Evolutionary conservation across 2,888 invertebrate genomes (phyloP).

Genomic region (Pollenia amentaria): DNA sequence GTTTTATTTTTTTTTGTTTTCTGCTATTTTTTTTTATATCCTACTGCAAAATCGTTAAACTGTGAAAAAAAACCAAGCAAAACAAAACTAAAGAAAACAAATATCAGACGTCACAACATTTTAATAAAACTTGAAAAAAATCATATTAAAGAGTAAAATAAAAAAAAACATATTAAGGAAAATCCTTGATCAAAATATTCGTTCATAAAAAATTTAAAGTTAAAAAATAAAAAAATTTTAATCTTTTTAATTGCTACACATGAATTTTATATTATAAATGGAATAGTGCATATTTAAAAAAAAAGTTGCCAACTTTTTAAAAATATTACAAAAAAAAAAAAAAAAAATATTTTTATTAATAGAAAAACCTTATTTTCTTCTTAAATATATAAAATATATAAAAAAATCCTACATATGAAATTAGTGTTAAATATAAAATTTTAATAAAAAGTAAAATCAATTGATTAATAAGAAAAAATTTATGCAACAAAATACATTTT

Average conservation of each 20-base stretch:
- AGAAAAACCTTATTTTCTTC: neutral
- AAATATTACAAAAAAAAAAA: no score
- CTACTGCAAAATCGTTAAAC: constrained; percentile 22
- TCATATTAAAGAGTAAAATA: neutral
- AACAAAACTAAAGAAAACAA: constrained; percentile 14
- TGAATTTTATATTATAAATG: neutral
- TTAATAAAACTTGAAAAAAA: constrained; percentile 4
- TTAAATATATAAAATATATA: neutral
- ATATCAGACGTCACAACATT: constrained; percentile 25
- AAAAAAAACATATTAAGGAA: neutral
- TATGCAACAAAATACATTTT: neutral
- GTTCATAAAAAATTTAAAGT: neutral
- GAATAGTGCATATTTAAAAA: neutral
- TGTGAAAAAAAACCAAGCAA: neutral
- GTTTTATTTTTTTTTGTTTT: neutral
- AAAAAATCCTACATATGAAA: constrained; percentile 17
- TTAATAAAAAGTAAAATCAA: neutral
- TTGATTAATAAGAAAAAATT: neutral
- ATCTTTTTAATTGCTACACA: neutral
- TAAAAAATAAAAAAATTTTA: neutral
- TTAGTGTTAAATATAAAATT: constrained; percentile 23
- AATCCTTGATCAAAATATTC: constrained; percentile 12
- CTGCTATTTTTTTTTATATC: neutral
- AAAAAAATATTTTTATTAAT: constrained; percentile 5
- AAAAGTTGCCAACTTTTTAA: neutral